These are phyloP conservation scores for Lissocephala sabroskyi DNA, from an alignment of 2,888 invertebrate genomes.

Conservation along the genomic window DNA sequence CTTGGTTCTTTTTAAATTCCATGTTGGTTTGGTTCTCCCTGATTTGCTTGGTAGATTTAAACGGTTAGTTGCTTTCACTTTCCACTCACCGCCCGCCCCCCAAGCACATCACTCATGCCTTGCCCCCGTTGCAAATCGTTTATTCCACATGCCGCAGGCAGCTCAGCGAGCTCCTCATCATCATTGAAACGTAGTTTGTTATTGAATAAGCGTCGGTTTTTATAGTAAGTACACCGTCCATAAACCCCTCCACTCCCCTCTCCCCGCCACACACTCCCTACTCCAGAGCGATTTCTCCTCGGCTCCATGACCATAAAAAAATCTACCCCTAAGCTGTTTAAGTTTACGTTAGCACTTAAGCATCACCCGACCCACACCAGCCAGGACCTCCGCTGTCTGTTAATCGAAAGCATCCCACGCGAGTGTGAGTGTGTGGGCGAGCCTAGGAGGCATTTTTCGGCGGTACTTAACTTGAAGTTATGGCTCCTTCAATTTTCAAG, in stretches of 20 bases:
- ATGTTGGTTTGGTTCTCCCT: slow-evolving; percentile 55
- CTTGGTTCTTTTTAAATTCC: too few species aligned
- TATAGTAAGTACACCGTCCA: slow-evolving; percentile 39
- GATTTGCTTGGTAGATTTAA: slow-evolving; percentile 9
- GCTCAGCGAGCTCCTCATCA: slow-evolving; percentile 58
- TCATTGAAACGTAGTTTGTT: slow-evolving; percentile 63
- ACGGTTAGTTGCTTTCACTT: slow-evolving; percentile 14
- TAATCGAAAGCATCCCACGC: too few species aligned
- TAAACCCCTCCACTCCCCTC: too few species aligned
- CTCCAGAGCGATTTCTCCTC: too few species aligned
- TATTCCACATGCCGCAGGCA: slow-evolving; percentile 29
- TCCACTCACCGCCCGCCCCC: too few species aligned
- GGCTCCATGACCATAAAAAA: too few species aligned
- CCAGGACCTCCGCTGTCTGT: too few species aligned
- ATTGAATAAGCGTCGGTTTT: slow-evolving; percentile 39
- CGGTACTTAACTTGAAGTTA: slow-evolving; percentile 18
- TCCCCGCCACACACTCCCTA: too few species aligned
- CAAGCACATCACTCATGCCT: slow-evolving; percentile 18
- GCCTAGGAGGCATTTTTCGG: slow-evolving; percentile 38
- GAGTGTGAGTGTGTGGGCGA: slow-evolving; percentile 1
- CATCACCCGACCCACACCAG: slow-evolving; percentile 12
- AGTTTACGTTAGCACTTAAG: slow-evolving; percentile 63
- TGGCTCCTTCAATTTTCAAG: slow-evolving; percentile 5
- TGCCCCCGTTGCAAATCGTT: slow-evolving; percentile 5
- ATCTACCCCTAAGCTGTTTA: slow-evolving; percentile 46